Evolutionary conservation across 2,113 vertebrate species (phyloP), one percentile per base, ranked within the genome.

Genomic region (Dolichotis patagonum): DNA sequence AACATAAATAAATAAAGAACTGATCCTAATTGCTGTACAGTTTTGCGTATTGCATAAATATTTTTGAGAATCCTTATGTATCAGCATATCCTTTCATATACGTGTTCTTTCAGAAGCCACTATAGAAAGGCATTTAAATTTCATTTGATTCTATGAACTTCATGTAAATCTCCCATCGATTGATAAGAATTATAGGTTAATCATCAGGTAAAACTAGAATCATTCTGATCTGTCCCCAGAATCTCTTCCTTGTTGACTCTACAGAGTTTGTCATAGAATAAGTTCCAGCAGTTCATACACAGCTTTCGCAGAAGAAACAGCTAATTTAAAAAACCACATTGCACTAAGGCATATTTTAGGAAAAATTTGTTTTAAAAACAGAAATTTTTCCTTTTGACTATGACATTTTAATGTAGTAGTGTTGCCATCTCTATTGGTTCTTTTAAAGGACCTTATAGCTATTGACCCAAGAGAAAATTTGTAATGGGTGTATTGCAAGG

Each of bases 191-290:
- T 96, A 1, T 67, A 85, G 17, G 10, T 87, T 91, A 38, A 12
- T 92, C 69, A 96, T 30, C 65, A 88, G 65, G 32, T 54, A 90
- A 75, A 41, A 88, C 75, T 46, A n/a, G 77, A 96, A 86, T 80
- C 3, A 84, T 83, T 94, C 88, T 90, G 20, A 65, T 84, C 12
- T 87, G 30, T 17, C 16, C 67, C 41, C 80, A 26, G 80, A 89
- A 80, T 77, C 35, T 85, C n/a, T 65, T 60, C 38, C 43, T 52
- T 85, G 28, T 52, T 88, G 58, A 63, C 26, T 75, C 73, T 96
- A 87, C 73, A 83, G 26, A 85, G 60, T 30, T 92, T 93, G 7
- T 78, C 38, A 46, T 54, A 83, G 32, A 85, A 81, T 67, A 63
- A 92, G 12, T 5, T 82, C 13, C 2, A 94, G 60, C 28, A 95